Evolutionary conservation across 2,888 invertebrate genomes (phyloP).

Genomic region (Proisotoma minuta): DNA sequence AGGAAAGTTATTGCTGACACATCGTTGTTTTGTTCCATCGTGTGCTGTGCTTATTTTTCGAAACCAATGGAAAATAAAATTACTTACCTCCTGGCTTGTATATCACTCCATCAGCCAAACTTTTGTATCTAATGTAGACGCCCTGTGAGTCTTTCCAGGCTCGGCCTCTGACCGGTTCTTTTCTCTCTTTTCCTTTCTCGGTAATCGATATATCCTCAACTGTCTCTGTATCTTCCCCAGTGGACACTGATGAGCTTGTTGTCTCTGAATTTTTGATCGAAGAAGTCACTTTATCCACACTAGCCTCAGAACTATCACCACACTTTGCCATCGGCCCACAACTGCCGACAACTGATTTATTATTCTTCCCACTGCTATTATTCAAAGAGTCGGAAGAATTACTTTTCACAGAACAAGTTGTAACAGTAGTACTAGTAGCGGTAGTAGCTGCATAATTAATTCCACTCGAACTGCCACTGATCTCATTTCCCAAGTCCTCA

Average conservation of each 20-base stretch:
- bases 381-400: neutral
- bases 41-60: neutral
- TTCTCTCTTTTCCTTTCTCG: constrained; percentile 49
- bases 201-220: constrained; percentile 48
- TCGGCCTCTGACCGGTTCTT: constrained; percentile 48
- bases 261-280: neutral
- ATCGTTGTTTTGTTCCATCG: no score
- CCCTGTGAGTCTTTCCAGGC: constrained; percentile 48
- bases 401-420: neutral
- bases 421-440: no score
- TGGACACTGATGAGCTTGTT: constrained; percentile 5
- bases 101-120: constrained; percentile 49
- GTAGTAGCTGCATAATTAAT: neutral
- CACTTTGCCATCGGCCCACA: constrained; percentile 4
- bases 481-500: neutral
- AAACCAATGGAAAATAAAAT: constrained; percentile 8
- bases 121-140: constrained; percentile 48
- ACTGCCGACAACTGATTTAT: constrained; percentile 7
- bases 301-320: neutral
- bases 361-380: constrained; percentile 1
- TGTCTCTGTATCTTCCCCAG: neutral
- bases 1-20: no score
- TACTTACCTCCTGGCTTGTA: constrained; percentile 52
- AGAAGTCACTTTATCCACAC: neutral
- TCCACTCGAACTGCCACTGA: neutral